phyloP scores from a whole-genome alignment of 2,113 vertebrate genomes.

The Gulo gulo region DNA sequence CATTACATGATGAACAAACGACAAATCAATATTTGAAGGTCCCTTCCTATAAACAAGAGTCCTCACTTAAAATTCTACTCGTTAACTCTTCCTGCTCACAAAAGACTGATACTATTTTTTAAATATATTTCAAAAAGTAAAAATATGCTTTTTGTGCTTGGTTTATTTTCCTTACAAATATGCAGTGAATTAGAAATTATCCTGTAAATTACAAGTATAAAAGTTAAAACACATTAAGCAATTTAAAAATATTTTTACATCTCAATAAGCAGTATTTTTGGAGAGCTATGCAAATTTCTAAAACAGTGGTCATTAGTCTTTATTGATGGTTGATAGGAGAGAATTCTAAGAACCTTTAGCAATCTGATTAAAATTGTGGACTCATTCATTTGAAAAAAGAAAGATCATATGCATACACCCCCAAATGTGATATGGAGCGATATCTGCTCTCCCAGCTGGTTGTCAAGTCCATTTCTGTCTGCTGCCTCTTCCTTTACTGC shows the following conservation, averaged over 20 bases:
- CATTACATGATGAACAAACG: conserved; percentile 37
- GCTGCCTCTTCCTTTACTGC: background rate
- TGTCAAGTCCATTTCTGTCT: background rate
- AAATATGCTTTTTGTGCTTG: background rate
- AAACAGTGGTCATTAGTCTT: background rate
- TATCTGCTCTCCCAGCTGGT: background rate
- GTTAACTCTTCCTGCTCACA: background rate
- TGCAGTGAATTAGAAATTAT: background rate
- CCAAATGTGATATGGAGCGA: background rate
- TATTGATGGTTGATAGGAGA: background rate
- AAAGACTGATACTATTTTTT: background rate
- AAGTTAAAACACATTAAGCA: background rate
- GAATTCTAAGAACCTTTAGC: background rate
- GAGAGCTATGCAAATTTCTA: background rate
- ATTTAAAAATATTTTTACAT: background rate
- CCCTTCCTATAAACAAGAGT: conserved; percentile 6
- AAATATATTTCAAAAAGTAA: background rate
- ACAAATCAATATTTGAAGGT: conserved; percentile 71
- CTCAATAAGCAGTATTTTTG: background rate
- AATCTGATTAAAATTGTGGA: background rate
- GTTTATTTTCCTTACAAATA: background rate
- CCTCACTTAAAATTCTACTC: background rate
- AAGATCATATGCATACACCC: background rate
- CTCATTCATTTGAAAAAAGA: background rate
- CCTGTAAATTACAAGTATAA: background rate